These are phyloP conservation scores for Phalanger gymnotis DNA, from an alignment of 2,797 vertebrate genomes.

Conservation along the genomic window DNA sequence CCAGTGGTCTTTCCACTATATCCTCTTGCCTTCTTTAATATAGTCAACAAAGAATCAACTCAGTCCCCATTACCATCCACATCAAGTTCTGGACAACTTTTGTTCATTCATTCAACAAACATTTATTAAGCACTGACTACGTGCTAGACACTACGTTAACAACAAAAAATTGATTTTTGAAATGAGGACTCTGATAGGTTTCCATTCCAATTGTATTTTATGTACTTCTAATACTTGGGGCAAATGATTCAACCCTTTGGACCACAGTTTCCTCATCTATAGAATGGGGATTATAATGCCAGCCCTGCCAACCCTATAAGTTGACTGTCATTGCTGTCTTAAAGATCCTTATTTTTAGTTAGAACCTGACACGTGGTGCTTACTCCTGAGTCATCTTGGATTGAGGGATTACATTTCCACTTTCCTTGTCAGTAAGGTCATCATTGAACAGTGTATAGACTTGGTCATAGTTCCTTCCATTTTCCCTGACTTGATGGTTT, in stretches of 20 bases:
- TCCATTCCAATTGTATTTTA: neutral
- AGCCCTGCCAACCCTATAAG: neutral
- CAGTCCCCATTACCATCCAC: neutral
- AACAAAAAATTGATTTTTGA: neutral
- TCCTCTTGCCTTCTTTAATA: neutral
- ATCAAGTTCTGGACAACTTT: neutral
- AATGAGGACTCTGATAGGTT: neutral
- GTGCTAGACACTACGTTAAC: neutral
- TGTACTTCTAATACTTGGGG: neutral
- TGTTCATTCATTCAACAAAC: neutral
- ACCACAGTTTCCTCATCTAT: slow-evolving; percentile 41
- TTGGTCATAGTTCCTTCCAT: neutral
- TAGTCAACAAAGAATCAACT: neutral
- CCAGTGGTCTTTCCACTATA: neutral
- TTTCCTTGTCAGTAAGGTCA: neutral
- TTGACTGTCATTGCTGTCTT: neutral
- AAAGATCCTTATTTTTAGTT: neutral
- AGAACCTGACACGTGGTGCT: neutral
- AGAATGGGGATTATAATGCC: slow-evolving; percentile 38
- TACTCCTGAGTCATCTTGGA: neutral
- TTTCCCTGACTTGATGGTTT: neutral
- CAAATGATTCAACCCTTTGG: slow-evolving; percentile 23
- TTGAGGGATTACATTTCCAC: neutral
- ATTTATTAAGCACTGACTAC: neutral
- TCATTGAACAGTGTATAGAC: neutral